A percentile compares a stretch with the other conserved stretches of the same genome.
phyloP scores from a whole-genome alignment of 2,888 invertebrate genomes.

The Ceramica pisi region DNA sequence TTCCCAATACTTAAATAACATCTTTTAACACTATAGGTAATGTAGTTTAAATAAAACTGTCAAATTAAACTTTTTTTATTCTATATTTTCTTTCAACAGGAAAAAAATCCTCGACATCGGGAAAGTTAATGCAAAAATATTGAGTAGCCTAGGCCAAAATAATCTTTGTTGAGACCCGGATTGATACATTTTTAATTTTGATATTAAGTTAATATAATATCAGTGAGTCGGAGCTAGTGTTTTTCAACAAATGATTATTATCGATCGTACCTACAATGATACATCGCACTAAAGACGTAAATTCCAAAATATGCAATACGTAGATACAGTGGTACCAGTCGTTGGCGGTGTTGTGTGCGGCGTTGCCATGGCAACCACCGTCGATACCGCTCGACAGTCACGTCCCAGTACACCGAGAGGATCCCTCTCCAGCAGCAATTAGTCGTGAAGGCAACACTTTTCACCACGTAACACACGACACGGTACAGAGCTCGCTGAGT shows the following conservation, averaged over 20 bases:
- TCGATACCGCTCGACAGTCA: constrained; percentile 25
- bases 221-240: background rate
- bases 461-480: background rate
- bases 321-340: background rate
- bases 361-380: constrained; percentile 53
- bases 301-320: background rate
- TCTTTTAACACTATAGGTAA: too few relatives aligned
- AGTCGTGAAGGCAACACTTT: background rate
- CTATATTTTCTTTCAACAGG: too few relatives aligned
- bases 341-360: constrained; percentile 40
- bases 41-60: too few relatives aligned
- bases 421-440: constrained; percentile 5
- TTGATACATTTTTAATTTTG: too few relatives aligned
- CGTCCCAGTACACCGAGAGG: background rate
- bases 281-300: background rate
- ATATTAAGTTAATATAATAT: too few relatives aligned
- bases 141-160: too few relatives aligned
- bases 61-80: too few relatives aligned
- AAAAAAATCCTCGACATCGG: too few relatives aligned
- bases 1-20: background rate
- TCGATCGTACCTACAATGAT: background rate
- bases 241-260: too few relatives aligned
- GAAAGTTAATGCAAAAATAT: too few relatives aligned
- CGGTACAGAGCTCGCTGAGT: background rate
- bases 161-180: too few relatives aligned